phyloP scores from a whole-genome alignment of 2,888 invertebrate species.

The Abscondita cerata region DNA sequence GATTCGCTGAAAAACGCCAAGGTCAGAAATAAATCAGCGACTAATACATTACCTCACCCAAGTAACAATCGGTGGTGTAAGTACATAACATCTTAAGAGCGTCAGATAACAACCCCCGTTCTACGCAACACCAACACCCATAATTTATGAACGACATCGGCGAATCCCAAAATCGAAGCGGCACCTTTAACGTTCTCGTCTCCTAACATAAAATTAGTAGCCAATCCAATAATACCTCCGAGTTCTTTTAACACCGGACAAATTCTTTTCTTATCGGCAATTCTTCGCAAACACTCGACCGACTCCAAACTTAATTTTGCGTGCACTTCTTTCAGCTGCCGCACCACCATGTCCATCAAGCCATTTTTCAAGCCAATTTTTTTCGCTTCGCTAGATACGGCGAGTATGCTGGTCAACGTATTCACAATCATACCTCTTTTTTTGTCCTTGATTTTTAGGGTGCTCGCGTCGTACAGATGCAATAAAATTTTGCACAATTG shows the following conservation, averaged over 20 bases:
- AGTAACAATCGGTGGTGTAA: constrained; percentile 67
- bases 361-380: constrained; percentile 56
- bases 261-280: constrained; percentile 57
- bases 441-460: constrained; percentile 48
- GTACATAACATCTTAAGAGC: constrained; percentile 67
- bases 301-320: constrained; percentile 61
- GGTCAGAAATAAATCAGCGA: no score
- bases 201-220: constrained; percentile 67
- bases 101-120: constrained; percentile 62
- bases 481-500: constrained; percentile 60
- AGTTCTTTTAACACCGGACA: constrained; percentile 64
- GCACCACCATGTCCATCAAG: constrained; percentile 54
- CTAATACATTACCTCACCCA: constrained; percentile 64
- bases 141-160: constrained; percentile 67
- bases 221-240: constrained; percentile 63
- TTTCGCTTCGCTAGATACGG: constrained; percentile 60
- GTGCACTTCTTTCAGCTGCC: constrained; percentile 59
- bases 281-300: constrained; percentile 56
- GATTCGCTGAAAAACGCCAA: constrained; percentile 56
- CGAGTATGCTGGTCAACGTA: constrained; percentile 59
- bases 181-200: constrained; percentile 63
- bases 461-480: constrained; percentile 58
- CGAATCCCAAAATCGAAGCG: constrained; percentile 63
- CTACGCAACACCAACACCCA: constrained; percentile 73
- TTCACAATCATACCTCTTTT: constrained; percentile 57